These are phyloP conservation scores for Epiperipatus broadwayi DNA, from an alignment of 2,888 invertebrate species.

Conservation along the genomic window DNA sequence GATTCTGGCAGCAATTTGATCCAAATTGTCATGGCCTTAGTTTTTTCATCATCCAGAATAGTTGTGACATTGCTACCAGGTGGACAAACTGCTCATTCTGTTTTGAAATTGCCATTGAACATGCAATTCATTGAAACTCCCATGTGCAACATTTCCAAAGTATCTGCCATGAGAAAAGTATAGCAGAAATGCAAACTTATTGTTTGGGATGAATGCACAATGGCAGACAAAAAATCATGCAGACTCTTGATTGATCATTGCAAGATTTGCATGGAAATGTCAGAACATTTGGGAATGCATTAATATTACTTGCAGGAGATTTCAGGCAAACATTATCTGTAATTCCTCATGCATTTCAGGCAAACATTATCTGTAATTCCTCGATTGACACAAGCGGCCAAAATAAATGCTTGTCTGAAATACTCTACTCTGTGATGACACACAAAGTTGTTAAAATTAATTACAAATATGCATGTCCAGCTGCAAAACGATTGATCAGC, in stretches of 20 bases:
- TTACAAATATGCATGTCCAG: no score
- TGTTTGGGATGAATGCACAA: slow-evolving; percentile 29
- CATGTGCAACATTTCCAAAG: no score
- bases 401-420: no score
- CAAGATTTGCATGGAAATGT: slow-evolving; percentile 16
- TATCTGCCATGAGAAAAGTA: not conserved
- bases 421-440: no score
- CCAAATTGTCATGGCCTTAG: no score
- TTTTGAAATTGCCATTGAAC: slow-evolving; percentile 16
- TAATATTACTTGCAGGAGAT: slow-evolving; percentile 6
- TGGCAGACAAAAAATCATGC: slow-evolving; percentile 24
- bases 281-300: slow-evolving; percentile 13
- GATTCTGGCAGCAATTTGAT: no score
- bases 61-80: slow-evolving; percentile 18
- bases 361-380: no score
- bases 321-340: slow-evolving; percentile 12
- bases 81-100: slow-evolving; percentile 19
- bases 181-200: slow-evolving; percentile 18
- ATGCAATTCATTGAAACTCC: not conserved
- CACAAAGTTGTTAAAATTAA: no score
- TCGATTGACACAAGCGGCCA: no score
- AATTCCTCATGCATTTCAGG: no score
- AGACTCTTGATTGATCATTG: slow-evolving; percentile 21
- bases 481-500: no score
- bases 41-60: slow-evolving; percentile 19